phyloP scores from a whole-genome alignment of 1,140 invertebrate species.

The Hylaeus volcanicus region DNA sequence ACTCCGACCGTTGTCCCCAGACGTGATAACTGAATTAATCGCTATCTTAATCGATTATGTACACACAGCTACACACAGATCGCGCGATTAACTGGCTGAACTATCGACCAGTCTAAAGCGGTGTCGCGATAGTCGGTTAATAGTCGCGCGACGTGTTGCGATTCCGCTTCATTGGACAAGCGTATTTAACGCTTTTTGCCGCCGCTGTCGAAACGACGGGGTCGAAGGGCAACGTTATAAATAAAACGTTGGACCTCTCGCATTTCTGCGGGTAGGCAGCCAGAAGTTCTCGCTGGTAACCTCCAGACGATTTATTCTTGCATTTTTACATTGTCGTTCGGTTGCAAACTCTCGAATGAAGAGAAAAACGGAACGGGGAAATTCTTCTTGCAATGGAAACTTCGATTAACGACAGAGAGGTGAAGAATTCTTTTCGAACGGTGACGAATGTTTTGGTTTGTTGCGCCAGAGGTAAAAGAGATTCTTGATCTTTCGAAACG shows the following conservation, averaged over 20 bases:
- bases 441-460: no score
- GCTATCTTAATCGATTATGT: constrained; percentile 38
- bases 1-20: background rate
- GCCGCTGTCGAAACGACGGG: constrained; percentile 55
- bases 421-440: no score
- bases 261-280: background rate
- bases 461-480: no score
- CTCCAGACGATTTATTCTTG: background rate
- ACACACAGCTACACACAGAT: constrained; percentile 22
- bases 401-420: no score
- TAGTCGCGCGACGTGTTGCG: constrained; percentile 37
- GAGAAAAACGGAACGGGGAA: background rate
- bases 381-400: background rate
- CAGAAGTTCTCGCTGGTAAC: background rate
- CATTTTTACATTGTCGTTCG: background rate
- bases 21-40: constrained; percentile 42
- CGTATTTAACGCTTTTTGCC: constrained; percentile 47
- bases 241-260: constrained; percentile 35
- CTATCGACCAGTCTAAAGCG: constrained; percentile 37
- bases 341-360: background rate
- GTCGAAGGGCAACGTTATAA: constrained; percentile 51
- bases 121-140: constrained; percentile 49
- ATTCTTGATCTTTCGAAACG: no score
- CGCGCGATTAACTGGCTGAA: constrained; percentile 18
- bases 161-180: constrained; percentile 47